Evolutionary conservation across 2,888 invertebrate genomes (phyloP), one percentile per base, ranked within the genome.

Genomic region (Pecten maximus): DNA sequence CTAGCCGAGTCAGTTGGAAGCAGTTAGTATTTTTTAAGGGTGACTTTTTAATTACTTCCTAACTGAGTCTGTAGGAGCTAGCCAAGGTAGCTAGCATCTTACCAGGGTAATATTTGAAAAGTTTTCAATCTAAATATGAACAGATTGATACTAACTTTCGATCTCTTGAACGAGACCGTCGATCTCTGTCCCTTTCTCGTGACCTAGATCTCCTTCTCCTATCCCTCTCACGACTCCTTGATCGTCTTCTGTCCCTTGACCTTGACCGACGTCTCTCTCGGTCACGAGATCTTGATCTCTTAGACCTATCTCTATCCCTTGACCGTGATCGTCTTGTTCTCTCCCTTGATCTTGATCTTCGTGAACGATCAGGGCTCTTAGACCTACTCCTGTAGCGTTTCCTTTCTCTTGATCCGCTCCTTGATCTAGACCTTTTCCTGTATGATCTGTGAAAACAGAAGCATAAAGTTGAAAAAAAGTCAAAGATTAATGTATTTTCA

Each of bases 281-380:
- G 16, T 94, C 94, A 92, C 93, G 93, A n/a, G 95, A 95, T 88
- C 94, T 91, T 50, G 95, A 95, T 74, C 74, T 74, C 35, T 74
- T 74, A 35, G 74, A 74, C 54, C 95, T 91, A 91, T 94, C 94
- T 87, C 95, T 94, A 15, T 94, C 95, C 50, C 95, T 92, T 86
- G 95, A 95, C n/a, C 95, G 93, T 40, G 95, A 95, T 28, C 95
- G 90, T 89, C 92, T 94, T 50, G 92, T 93, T 44, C 95, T 93
- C 40, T 94, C 94, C 88, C 94, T 92, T 89, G 94, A 93, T 74
- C 94, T 91, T 60, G 94, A 94, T 48, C 93, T 93, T 89, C 92
- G 92, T 88, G 92, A 92, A 28, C 92, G 93, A 91, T 92, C 94
- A 88, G 93, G 90, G 90, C 92, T 92, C 39, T 92, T 86, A 1